These are phyloP conservation scores for Troides aeacus DNA, from an alignment of 2,888 invertebrate species.

Conservation along the genomic window DNA sequence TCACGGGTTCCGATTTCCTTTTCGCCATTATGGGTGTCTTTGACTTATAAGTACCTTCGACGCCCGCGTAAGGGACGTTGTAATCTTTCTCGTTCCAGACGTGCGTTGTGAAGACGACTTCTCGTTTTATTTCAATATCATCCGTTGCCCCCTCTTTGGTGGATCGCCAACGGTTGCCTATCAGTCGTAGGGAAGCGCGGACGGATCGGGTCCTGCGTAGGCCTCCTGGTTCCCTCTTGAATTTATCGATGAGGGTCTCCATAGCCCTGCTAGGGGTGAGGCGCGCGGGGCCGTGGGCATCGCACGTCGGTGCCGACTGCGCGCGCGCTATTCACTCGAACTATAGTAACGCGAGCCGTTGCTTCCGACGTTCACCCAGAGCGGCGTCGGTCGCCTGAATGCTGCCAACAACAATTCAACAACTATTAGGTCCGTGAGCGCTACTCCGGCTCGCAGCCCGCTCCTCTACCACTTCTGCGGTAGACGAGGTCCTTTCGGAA, in stretches of 20 bases:
- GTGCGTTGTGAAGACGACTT: constrained; percentile 61
- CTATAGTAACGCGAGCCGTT: constrained; percentile 73
- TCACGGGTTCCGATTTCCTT: constrained; percentile 57
- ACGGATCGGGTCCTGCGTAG: constrained; percentile 84
- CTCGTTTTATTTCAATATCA: constrained; percentile 60
- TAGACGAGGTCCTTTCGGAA: constrained; percentile 53
- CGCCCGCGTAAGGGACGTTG: constrained; percentile 66
- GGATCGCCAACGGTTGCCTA: constrained; percentile 82
- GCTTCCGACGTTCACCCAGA: constrained; percentile 73
- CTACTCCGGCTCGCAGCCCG: constrained; percentile 46
- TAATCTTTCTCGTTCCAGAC: constrained; percentile 70
- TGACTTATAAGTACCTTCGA: constrained; percentile 72
- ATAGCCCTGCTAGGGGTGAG: constrained; percentile 72
- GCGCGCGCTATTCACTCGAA: constrained; percentile 74
- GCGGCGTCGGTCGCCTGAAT: constrained; percentile 67
- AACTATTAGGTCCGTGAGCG: constrained; percentile 53
- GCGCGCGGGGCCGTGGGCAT: constrained; percentile 70
- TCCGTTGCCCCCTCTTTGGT: constrained; percentile 65
- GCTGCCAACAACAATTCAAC: constrained; percentile 62
- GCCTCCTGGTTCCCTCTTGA: constrained; percentile 74
- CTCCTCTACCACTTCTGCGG: constrained; percentile 38
- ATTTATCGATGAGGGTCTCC: constrained; percentile 77
- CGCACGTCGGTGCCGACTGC: constrained; percentile 73
- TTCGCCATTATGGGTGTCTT: constrained; percentile 74
- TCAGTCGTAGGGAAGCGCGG: constrained; percentile 84